Base-by-base conservation (phyloP, 30 jellyfish, hydroid and myxozoan species). In the Sanderia malayensis region DNA sequence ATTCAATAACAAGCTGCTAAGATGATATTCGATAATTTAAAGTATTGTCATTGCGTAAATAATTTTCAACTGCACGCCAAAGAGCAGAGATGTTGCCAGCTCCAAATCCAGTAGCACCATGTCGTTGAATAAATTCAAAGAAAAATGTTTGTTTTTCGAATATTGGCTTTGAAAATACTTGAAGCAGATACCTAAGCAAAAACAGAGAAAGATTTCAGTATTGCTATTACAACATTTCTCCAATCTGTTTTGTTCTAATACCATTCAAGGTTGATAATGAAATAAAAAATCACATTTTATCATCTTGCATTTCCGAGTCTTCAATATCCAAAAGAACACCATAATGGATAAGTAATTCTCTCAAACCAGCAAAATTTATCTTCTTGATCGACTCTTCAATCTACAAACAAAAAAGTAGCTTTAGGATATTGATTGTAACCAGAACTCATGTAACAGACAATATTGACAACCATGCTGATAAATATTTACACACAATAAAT, bases 41-140 rank as follows among this genome's bases (percentile, higher is more conserved):
- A n/a, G n/a, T n/a, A 20, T 73, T 22, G 22, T 33, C 64, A n/a
- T 80, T 86, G 81, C 79, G 45, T 23, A 81, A 74, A 67, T 89
- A 80, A 25, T 70, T 83, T 61, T 83, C 97, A 63, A 83, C 83
- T 25, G 97, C 95, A 26, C 95, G 58, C 94, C 94, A 90, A 11
- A 90, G 76, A 1, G 97, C 97, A 33, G 85, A 70, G 17, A 90
- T 73, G 74, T 90, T 90, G 1, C 95, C 95, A 19, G 95, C 97
- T 23, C 97, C 97, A 71, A 90, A 90, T 7, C 97, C 97, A 28
- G 76, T 45, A 0, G 96, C 92, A 8, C 86, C 81, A n/a, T 83
- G 81, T 6, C 97, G 89, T 33, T 90, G 93, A 20, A 90, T 84
- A 57, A 90, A 57, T 77, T 90, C 97, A 34, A 90, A 73, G 61